Base-by-base conservation (phyloP, 2,797 vertebrate species). In the Hoplostethus atlanticus region DNA sequence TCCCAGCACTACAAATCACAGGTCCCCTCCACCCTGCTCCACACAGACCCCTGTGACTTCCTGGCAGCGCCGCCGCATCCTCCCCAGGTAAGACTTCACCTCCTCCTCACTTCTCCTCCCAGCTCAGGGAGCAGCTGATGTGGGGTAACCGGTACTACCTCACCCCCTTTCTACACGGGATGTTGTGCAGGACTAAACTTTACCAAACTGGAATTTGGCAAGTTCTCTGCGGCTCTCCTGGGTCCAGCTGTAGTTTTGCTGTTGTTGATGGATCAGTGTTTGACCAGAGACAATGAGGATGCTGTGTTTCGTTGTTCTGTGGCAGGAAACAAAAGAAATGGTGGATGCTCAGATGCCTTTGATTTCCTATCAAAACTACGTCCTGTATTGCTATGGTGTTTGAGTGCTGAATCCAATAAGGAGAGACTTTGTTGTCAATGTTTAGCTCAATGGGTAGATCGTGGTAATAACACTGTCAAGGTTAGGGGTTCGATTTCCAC, bases 1-100 rank as follows among this genome's bases (percentile, higher is more conserved):
- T 97, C 96, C 94, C 80, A 85, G 88, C 84, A 64, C 90, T 95
- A 95, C 95, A 96, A 95, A 96, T 90, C 92, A 91, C 80, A 91
- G 71, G 6, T 83, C 71, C 61, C 12, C 69, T 77, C 77, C 71
- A 74, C 47, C 17, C 78, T 21, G 74, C 66, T 81, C 73, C 86
- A 86, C 87, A 91, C 91, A 60, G 80, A 85, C 79, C 66, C 53
- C 84, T 59, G 80, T 10, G 64, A 83, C 76, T 64, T 69, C 71
- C 46, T 16, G 9, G 65, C 68, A 31, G 64, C 56, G 21, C 46
- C 79, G 76, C 73, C 84, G 61, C 75, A 44, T 73, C 76, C 52
- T 66, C 77, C 42, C 57, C 87, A 89, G 93, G 93, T 95, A 90
- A 87, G 67, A 70, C 31, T 42, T 50, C 16, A 16, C 60, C 64